Base-by-base conservation (phyloP, 2,113 vertebrate species). In the Lepus americanus region DNA sequence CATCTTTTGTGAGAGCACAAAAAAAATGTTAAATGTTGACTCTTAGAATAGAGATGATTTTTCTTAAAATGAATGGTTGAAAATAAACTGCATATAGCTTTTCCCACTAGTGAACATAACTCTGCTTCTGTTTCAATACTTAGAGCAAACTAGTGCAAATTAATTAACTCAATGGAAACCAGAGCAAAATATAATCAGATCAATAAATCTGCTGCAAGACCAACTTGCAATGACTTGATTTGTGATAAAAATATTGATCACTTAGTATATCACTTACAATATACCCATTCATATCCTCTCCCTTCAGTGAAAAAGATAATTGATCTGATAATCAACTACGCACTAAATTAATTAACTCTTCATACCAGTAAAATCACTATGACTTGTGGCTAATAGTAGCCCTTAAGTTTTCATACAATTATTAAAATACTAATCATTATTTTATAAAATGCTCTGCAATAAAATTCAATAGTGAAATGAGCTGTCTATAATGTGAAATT, bases 101-200 rank as follows among this genome's bases (percentile, higher is more conserved):
- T 85, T 69, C 29, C 11, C 12, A 67, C 4, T 67, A 44, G 5
- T 61, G 8, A 89, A 3, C 5, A 33, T 13, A 0, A 23, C 22
- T 53, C 19, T 88, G n/a, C 22, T 53, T 64, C 22, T 61, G 12
- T 82, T 78, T 89, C 73, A 89, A 87, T 67, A 90, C 74, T 44
- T 31, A 80, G 33, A 12, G 3, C 36, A 67, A 90, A 76, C 5
- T 29, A 77, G 20, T 93, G n/a, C 89, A 77, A 78, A 7, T 8
- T 49, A 74, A 84, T 91, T 80, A 70, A 81, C 17, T 87, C 76
- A 72, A 72, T 53, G 22, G 9, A 93, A 91, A 90, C 29, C 12
- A 72, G 0, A 61, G 4, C 19, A 20, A 89, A 95, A 77, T 63
- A 67, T 49, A 92, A 81, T n/a, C 29, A 63, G 7, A 3, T 20